Percentiles rank a stretch among this genome's conserved stretches.
Conservation (phyloP, 1,140 invertebrate genomes). For the Leptinotarsa undecemlineata region DNA sequence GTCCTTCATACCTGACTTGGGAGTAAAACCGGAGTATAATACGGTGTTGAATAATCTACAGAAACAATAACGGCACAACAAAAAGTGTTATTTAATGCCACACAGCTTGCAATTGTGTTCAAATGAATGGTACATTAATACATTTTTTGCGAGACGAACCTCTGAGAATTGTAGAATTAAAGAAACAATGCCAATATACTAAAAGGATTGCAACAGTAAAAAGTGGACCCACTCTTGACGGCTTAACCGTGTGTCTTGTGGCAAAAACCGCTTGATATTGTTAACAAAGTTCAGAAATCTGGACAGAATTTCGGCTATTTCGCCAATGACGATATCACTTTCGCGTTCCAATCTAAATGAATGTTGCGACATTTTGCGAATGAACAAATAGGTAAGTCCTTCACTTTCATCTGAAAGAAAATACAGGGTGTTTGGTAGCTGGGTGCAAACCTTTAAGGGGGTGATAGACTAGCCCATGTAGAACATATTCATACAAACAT, state of each 20-base stretch:
- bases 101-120: slow-evolving; percentile 45
- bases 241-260: slow-evolving; percentile 26
- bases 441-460: no score
- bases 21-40: slow-evolving; percentile 16
- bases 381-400: no score
- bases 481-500: no score
- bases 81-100: slow-evolving; percentile 40
- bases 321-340: not conserved
- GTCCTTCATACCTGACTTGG: slow-evolving; percentile 12
- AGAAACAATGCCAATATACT: slow-evolving; percentile 44
- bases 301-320: slow-evolving; percentile 21
- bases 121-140: slow-evolving; percentile 48
- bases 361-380: no score
- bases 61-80: slow-evolving; percentile 36
- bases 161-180: slow-evolving; percentile 43
- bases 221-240: slow-evolving; percentile 39
- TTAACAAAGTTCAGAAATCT: slow-evolving; percentile 28
- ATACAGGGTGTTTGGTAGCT: no score
- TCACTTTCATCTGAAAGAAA: no score
- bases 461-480: no score
- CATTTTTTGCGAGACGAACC: slow-evolving; percentile 37
- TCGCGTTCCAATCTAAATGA: not conserved
- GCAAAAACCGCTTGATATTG: slow-evolving; percentile 20
- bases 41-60: slow-evolving; percentile 26
- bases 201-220: slow-evolving; percentile 34